Conservation (phyloP, 2,888 invertebrate species). For the Neoaliturus tenellus region DNA sequence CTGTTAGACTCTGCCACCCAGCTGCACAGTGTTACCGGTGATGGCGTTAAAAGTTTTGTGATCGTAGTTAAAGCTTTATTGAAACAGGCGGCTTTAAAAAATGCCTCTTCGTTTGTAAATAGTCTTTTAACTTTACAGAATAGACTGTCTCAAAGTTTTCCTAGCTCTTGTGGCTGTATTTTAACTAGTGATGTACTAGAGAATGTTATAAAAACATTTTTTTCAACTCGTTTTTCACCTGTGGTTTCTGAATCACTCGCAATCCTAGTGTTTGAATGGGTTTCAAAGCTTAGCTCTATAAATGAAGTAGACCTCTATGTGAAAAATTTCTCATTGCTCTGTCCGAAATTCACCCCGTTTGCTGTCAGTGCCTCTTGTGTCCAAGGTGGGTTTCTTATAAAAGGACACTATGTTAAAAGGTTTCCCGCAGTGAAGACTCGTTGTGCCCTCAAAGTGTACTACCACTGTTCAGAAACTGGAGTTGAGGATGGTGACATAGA, state of each 20-base stretch:
- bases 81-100: constrained; percentile 9
- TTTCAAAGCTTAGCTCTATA: constrained; percentile 20
- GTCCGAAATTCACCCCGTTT: constrained; percentile 10
- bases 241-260: constrained; percentile 45
- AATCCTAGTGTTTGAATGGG: constrained; percentile 47
- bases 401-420: constrained; percentile 27
- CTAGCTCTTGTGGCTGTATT: not conserved
- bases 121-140: constrained; percentile 34
- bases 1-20: constrained; percentile 47
- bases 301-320: constrained; percentile 9
- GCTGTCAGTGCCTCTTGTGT: constrained; percentile 31
- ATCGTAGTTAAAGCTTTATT: constrained; percentile 55
- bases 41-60: constrained; percentile 60
- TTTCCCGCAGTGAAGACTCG: not conserved
- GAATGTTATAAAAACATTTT: constrained; percentile 50
- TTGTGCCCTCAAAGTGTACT: constrained; percentile 45
- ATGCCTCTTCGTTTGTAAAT: constrained; percentile 9
- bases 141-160: not conserved
- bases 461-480: not conserved
- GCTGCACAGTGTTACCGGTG: constrained; percentile 54
- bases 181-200: not conserved
- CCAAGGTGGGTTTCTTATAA: constrained; percentile 47
- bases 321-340: constrained; percentile 23
- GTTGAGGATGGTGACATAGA: constrained; percentile 28
- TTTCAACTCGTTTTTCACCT: constrained; percentile 56